Evolutionary conservation across 2,113 vertebrate genomes (phyloP).

Genomic region (Columba janthina): DNA sequence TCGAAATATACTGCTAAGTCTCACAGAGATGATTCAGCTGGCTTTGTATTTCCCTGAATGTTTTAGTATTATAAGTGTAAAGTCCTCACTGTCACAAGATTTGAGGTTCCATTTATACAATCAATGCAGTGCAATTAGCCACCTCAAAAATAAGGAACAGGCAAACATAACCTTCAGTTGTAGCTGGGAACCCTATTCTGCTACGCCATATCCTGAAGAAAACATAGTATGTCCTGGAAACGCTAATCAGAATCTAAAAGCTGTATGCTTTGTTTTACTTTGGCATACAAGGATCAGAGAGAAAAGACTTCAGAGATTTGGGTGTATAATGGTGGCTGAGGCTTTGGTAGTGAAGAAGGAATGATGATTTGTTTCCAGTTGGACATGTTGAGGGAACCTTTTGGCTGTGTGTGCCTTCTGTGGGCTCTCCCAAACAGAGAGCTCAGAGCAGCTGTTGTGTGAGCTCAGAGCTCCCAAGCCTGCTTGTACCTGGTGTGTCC

Average conservation of each 20-base stretch:
- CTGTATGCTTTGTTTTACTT: background rate
- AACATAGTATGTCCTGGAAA: background rate
- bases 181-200: background rate
- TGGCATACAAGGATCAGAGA: background rate
- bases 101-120: background rate
- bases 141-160: background rate
- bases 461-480: background rate
- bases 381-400: background rate
- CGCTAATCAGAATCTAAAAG: background rate
- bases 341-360: background rate
- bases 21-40: background rate
- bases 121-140: background rate
- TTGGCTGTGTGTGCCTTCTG: background rate
- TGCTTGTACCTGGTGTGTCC: background rate
- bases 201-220: background rate
- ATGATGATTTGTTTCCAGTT: background rate
- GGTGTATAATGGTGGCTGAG: background rate
- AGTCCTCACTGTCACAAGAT: background rate
- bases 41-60: background rate
- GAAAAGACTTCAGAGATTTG: background rate
- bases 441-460: background rate
- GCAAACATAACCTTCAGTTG: background rate
- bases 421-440: background rate
- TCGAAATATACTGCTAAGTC: background rate
- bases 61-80: background rate